Percentiles rank a stretch among this genome's conserved stretches.
phyloP scores from a whole-genome alignment of 1,140 invertebrate genomes.

The Pogonomyrmex californicus region DNA sequence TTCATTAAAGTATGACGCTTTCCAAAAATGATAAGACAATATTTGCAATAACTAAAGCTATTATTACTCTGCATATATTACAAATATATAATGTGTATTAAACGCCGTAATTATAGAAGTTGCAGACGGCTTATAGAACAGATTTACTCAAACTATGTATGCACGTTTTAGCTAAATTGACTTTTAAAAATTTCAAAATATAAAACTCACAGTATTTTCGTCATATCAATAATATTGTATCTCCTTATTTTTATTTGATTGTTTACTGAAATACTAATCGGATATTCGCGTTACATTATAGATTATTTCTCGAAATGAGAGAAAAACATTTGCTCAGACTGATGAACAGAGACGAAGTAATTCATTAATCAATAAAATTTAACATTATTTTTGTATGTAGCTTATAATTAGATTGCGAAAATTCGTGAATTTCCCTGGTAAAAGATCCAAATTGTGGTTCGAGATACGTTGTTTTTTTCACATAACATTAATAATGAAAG shows the following conservation, averaged over 20 bases:
- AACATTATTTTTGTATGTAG: slow-evolving; percentile 2
- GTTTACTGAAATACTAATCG: slow-evolving; percentile 36
- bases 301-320: slow-evolving; percentile 3
- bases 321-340: not conserved
- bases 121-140: not conserved
- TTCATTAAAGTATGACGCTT: not conserved
- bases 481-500: not conserved
- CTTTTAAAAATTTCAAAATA: slow-evolving; percentile 1
- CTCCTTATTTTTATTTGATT: slow-evolving; percentile 43
- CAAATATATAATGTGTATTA: slow-evolving; percentile 12
- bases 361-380: slow-evolving; percentile 38
- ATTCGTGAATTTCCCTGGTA: not conserved
- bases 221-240: slow-evolving; percentile 36
- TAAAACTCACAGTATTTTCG: slow-evolving; percentile 33
- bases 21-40: slow-evolving; percentile 3
- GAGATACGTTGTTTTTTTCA: not conserved
- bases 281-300: slow-evolving; percentile 27
- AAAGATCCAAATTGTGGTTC: not conserved
- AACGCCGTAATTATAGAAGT: not conserved
- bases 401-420: slow-evolving; percentile 22
- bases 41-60: not conserved
- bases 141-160: not conserved
- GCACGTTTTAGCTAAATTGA: slow-evolving; percentile 14
- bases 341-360: slow-evolving; percentile 17
- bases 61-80: not conserved